Percentiles rank a stretch among this genome's conserved stretches.
Evolutionary conservation across 1,140 invertebrate genomes (phyloP).

Genomic region (Diuraphis noxia): DNA sequence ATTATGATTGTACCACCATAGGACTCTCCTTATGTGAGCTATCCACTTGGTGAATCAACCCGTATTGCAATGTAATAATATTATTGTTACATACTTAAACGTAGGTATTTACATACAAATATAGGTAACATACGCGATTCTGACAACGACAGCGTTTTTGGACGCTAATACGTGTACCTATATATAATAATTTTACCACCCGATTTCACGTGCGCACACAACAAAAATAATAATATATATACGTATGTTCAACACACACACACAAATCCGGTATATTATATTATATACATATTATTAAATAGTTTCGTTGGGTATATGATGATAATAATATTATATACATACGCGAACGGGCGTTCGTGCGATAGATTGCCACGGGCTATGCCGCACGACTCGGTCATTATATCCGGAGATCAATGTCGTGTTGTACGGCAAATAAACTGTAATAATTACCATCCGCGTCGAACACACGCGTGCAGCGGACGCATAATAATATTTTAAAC

Average conservation of each 20-base stretch:
- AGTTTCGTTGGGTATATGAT: not conserved
- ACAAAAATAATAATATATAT: not conserved
- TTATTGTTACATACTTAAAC: not conserved
- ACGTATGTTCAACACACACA: not conserved
- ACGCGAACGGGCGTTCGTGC: not conserved
- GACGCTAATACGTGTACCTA: not conserved
- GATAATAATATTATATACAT: not conserved
- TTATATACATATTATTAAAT: not conserved
- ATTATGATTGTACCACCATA: no score
- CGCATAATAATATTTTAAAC: not conserved
- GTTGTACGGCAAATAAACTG: not conserved
- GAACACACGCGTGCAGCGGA: not conserved
- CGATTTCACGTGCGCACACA: not conserved
- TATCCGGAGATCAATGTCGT: not conserved
- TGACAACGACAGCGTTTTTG: not conserved
- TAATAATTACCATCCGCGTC: slow-evolving; percentile 14
- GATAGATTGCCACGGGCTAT: not conserved
- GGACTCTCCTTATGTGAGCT: no score
- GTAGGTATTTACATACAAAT: not conserved
- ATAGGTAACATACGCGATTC: not conserved
- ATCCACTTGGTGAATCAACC: not conserved
- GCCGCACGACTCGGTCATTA: slow-evolving; percentile 29
- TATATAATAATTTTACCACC: not conserved
- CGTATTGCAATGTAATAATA: no score
- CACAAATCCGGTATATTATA: not conserved